Base-by-base conservation (phyloP, 1,140 invertebrate species). In the Atta cephalotes region DNA sequence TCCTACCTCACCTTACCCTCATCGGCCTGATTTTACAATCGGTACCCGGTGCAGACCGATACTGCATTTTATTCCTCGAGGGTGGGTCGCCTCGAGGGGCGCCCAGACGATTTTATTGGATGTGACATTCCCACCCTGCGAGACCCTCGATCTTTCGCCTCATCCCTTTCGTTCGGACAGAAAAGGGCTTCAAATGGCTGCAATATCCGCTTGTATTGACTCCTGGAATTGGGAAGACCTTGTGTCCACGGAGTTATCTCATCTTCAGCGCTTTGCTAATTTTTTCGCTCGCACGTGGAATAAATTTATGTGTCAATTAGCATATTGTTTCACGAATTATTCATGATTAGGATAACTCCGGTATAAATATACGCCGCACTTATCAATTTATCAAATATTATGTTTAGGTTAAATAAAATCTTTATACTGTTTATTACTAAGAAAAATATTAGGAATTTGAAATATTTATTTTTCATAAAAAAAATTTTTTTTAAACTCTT, bases 191-290 rank as follows among this genome's bases (percentile, higher is more conserved):
- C 91, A 91, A 93, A 94, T 93, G 91, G 92, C 92, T 92, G 92
- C 93, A 94, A 94, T 94, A 94, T 93, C 93, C 91, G 87, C 77
- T 89, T 92, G 92, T 94, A 94, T 94, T 93, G 93, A 94, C 93
- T 94, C 88, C 92, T 89, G 89, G 91, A 94, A 93, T 94, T 93
- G 93, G 90, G 91, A 93, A 93, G 87, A 91, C 88, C 86, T 85
- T 87, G 89, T 91, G 88, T 91, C 86, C n/a, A 39, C 80, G 88
- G 82, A 77, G 82, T 86, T 88, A 88, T 89, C 90, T 71, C 86
- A 85, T 65, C n/a, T 81, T 58, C 62, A 74, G 14, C 76, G 53
- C 60, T 28, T 45, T 62, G 58, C 10, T 28, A 62, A 39, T 28
- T 45, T n/a, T n/a, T 62, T 9, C 49, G 21, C 58, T 66, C 49